Base-by-base conservation (phyloP, 2,113 vertebrate genomes). In the Atherinomorus stipes region DNA sequence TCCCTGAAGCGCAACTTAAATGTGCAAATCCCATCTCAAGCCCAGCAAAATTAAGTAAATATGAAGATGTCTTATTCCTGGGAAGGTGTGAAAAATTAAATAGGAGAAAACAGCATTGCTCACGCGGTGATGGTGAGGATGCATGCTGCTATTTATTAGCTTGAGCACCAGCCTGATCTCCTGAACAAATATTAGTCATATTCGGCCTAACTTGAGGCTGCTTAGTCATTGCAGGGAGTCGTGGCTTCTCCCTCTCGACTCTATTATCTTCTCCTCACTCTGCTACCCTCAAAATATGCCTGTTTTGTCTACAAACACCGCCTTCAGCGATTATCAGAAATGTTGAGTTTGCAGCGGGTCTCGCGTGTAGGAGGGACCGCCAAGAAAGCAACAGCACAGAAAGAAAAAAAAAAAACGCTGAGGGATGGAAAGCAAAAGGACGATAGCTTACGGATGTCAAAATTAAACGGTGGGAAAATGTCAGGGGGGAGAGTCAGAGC, bases 401-500 rank as follows among this genome's bases (percentile, higher is more conserved):
- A 60, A 40, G 44, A 38, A 64, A 21, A 63, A 51, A 21, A 63
- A 51, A 4, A 34, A 34, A 40, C 15, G 5, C 42, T 40, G 61
- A 54, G 22, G 67, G 64, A 71, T 22, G 38, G 40, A 62, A 64
- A 51, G 59, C 52, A 64, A 70, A 59, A 64, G 70, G 47, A 71
- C 2, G 58, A 73, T 64, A 75, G 74, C 81, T 89, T 66, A 79
- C 76, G 81, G 80, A 76, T 80, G 84, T 89, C 78, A 79, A 81
- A 88, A 78, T 85, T 64, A 89, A 90, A 86, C 75, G 79, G 64
- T 76, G 63, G 67, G 71, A 60, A 88, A 89, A 89, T 86, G 86
- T 89, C 84, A 91, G 44, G 60, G 80, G 31, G 47, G 70, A 66
- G 44, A 67, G 80, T 83, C 76, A 71, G 58, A 16, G 7, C 78